Percentiles rank a stretch among this genome's conserved stretches.
Conservation (phyloP, 2,888 invertebrate species). For the Anthophora plumipes region DNA sequence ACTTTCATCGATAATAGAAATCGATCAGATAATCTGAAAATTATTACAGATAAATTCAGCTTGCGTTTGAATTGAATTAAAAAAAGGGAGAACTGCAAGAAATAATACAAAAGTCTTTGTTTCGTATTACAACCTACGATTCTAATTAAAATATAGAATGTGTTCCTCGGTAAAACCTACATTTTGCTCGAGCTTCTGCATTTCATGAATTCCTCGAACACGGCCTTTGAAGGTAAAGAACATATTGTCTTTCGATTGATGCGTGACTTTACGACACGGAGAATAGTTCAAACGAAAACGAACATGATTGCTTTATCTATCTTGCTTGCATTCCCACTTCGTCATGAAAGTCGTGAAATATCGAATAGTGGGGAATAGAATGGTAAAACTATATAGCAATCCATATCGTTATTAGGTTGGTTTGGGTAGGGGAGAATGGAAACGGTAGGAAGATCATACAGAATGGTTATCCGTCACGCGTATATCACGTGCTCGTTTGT, state of each 20-base stretch:
- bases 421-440: constrained; percentile 2
- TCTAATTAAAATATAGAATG: background rate
- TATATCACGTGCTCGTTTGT: constrained; percentile 69
- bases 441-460: constrained; percentile 45
- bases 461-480: constrained; percentile 62
- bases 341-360: constrained; percentile 17
- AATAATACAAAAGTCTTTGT: background rate
- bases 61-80: background rate
- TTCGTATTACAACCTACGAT: background rate
- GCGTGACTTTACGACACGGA: background rate
- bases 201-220: background rate
- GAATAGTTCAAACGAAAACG: background rate
- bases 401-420: background rate
- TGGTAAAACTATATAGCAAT: constrained; percentile 11
- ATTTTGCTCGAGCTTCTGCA: background rate
- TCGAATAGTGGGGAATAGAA: constrained; percentile 16
- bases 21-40: too few relatives aligned
- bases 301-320: background rate
- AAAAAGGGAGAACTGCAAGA: background rate
- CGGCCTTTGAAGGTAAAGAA: background rate
- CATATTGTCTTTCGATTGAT: background rate
- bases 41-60: too few relatives aligned
- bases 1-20: too few relatives aligned
- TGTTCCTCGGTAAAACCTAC: background rate
- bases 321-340: background rate